Percentiles rank a stretch among this genome's conserved stretches.
Evolutionary conservation across 2,113 vertebrate genomes (phyloP).

Genomic region (Sorex fumeus): DNA sequence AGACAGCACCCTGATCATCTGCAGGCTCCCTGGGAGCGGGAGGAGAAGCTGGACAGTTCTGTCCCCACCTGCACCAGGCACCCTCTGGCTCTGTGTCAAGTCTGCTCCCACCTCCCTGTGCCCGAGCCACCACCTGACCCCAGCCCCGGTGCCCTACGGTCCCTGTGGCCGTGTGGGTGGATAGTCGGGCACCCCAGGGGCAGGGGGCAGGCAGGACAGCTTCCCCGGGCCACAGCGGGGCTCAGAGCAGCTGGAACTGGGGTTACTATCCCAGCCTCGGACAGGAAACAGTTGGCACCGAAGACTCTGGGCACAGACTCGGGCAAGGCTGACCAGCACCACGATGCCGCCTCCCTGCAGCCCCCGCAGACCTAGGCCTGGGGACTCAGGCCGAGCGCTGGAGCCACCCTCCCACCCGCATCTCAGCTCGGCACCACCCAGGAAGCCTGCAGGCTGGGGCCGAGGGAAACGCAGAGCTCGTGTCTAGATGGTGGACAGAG

Average conservation of each 20-base stretch:
- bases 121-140: background rate
- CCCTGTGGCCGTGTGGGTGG: background rate
- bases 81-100: background rate
- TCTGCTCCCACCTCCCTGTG: background rate
- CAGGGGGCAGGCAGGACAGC: too few species aligned
- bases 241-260: background rate
- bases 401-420: too few species aligned
- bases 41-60: background rate
- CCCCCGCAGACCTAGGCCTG: background rate
- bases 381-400: background rate
- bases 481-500: background rate
- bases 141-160: background rate
- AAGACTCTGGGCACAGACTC: conserved; percentile 71
- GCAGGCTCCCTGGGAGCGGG: background rate
- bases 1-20: background rate
- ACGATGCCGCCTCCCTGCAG: background rate
- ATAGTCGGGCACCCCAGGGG: background rate
- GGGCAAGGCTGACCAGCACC: background rate
- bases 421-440: too few species aligned
- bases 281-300: conserved; percentile 77
- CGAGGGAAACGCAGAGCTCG: too few species aligned
- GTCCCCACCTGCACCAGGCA: background rate
- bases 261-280: conserved; percentile 23
- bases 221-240: background rate
- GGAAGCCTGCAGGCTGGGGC: too few species aligned